These are phyloP conservation scores for Cyanoramphus novaezelandiae DNA, from an alignment of 2,113 vertebrate genomes.

Conservation along the genomic window DNA sequence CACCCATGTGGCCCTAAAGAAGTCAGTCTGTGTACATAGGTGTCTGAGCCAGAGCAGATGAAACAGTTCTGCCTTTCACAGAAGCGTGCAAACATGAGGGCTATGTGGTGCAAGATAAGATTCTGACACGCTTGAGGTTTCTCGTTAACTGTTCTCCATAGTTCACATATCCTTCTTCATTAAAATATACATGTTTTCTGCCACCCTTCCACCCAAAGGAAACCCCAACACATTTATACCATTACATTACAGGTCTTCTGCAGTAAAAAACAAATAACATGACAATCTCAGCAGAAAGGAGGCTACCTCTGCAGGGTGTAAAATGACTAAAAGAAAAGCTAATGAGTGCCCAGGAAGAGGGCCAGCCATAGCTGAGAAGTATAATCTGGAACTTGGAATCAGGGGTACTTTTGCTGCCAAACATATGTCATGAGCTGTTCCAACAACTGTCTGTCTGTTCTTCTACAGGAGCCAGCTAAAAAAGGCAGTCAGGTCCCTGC, in stretches of 20 bases:
- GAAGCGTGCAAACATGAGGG: background rate
- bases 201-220: background rate
- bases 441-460: background rate
- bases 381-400: background rate
- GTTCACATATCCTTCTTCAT: background rate
- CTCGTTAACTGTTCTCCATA: background rate
- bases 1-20: background rate
- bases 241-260: background rate
- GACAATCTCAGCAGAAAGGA: background rate
- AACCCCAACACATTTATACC: background rate
- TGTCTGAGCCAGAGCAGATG: background rate
- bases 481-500: background rate
- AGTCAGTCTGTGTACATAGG: rapidly evolving
- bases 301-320: background rate
- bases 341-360: constrained; percentile 5
- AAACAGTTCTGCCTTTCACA: background rate
- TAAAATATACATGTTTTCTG: background rate
- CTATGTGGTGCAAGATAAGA: rapidly evolving
- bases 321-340: constrained; percentile 15
- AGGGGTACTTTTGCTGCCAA: constrained; percentile 1
- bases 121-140: background rate
- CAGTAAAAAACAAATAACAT: background rate
- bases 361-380: constrained; percentile 1
- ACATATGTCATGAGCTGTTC: background rate
- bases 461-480: constrained; percentile 20